Percentiles rank a stretch among this genome's conserved stretches.
These are phyloP conservation scores for Charaxes varanes DNA, from an alignment of 1,140 invertebrate species.

Conservation along the genomic window DNA sequence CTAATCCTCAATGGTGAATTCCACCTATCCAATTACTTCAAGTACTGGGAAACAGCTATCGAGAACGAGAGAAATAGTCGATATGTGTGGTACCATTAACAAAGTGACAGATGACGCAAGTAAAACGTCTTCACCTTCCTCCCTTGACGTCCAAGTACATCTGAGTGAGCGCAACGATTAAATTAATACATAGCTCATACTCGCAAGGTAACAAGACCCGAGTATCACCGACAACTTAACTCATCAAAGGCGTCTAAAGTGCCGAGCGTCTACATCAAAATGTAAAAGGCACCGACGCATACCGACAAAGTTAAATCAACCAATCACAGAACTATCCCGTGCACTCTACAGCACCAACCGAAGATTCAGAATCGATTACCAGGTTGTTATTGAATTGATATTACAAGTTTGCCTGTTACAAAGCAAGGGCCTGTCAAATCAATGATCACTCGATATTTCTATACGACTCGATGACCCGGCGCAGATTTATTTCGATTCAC, in stretches of 20 bases:
- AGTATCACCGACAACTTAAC: conserved; percentile 24
- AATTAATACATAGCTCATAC: conserved; percentile 19
- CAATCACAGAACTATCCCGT: not conserved
- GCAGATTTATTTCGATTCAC: conserved; percentile 15
- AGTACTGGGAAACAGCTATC: too few species aligned
- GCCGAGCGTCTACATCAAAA: conserved; percentile 20
- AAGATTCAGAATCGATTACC: not conserved
- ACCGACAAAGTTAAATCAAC: conserved; percentile 9
- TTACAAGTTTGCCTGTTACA: conserved; percentile 4
- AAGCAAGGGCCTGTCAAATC: conserved; percentile 27
- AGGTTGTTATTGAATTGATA: not conserved
- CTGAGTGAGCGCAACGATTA: conserved; percentile 15
- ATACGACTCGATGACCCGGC: conserved; percentile 20
- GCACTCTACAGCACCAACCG: not conserved
- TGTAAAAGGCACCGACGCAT: conserved; percentile 23
- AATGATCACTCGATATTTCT: conserved; percentile 23
- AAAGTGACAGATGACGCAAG: too few species aligned
- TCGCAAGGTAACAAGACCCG: conserved; percentile 19
- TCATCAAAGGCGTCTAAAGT: conserved; percentile 26
- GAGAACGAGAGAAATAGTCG: too few species aligned
- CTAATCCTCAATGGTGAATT: too few species aligned
- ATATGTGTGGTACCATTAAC: not conserved
- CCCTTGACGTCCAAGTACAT: conserved; percentile 2
- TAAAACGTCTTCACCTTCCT: not conserved
- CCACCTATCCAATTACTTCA: too few species aligned